A percentile compares a stretch with the other conserved stretches of the same genome.
phyloP scores from a whole-genome alignment of 2,888 invertebrate species.

The Mactromeris polynyma region DNA sequence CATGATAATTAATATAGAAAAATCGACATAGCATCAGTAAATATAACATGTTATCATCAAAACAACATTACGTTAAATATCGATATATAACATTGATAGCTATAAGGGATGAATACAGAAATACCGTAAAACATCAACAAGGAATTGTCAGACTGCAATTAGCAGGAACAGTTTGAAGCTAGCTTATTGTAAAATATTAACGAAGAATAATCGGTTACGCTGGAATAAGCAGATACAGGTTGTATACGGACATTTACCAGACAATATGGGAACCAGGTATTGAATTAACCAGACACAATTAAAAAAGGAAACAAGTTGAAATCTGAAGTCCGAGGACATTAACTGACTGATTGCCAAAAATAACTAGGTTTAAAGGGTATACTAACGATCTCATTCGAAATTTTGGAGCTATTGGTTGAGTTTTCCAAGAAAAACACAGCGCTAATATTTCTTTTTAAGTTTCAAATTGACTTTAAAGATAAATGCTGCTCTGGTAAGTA shows the following conservation, averaged over 20 bases:
- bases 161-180: background rate
- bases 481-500: too few relatives aligned
- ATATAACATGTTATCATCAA: constrained; percentile 42
- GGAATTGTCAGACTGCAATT: background rate
- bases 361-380: too few relatives aligned
- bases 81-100: constrained; percentile 21
- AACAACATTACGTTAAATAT: constrained; percentile 30
- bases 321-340: too few relatives aligned
- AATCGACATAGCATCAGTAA: constrained; percentile 55
- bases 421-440: too few relatives aligned
- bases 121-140: background rate
- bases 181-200: background rate
- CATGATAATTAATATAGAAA: constrained; percentile 57
- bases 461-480: too few relatives aligned
- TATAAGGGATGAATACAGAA: constrained; percentile 28
- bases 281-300: too few relatives aligned
- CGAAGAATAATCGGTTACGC: background rate
- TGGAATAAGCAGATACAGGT: background rate
- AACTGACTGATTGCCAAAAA: too few relatives aligned
- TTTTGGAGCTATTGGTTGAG: too few relatives aligned
- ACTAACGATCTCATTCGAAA: too few relatives aligned
- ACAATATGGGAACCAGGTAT: background rate
- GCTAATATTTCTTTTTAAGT: too few relatives aligned
- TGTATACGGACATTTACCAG: background rate
- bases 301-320: too few relatives aligned